phyloP scores from a whole-genome alignment of 2,888 invertebrate genomes.

The Flexamia atlantica region DNA sequence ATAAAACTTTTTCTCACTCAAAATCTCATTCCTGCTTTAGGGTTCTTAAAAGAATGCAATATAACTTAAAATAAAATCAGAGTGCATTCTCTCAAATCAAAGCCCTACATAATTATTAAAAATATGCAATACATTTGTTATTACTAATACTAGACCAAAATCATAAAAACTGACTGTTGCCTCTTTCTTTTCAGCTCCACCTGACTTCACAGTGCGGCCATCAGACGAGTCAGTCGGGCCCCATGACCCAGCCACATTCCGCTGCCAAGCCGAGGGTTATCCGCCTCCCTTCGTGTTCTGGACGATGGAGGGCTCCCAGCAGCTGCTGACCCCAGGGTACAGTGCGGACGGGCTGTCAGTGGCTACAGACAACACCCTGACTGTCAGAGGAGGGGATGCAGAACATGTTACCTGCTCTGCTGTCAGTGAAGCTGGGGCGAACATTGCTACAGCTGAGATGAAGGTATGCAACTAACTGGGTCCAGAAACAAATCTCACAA shows the following conservation, averaged over 20 bases:
- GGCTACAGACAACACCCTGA: slow-evolving; percentile 79
- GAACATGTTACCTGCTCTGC: slow-evolving; percentile 95
- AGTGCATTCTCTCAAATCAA: too few relatives aligned
- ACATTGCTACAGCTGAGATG: slow-evolving; percentile 90
- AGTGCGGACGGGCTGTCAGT: slow-evolving; percentile 79
- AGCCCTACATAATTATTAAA: too few relatives aligned
- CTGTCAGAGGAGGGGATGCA: slow-evolving; percentile 78
- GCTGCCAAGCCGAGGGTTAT: slow-evolving; percentile 93
- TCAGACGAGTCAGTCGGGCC: slow-evolving; percentile 92
- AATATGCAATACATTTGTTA: too few relatives aligned
- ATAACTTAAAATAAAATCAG: too few relatives aligned
- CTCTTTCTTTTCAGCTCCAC: slow-evolving; percentile 83
- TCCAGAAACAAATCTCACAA: too few relatives aligned
- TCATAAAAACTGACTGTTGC: not conserved
- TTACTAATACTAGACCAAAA: too few relatives aligned
- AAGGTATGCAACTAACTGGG: too few relatives aligned
- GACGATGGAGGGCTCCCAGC: slow-evolving; percentile 92
- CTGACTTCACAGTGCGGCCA: slow-evolving; percentile 90
- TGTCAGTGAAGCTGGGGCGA: slow-evolving; percentile 95
- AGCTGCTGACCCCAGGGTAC: slow-evolving; percentile 88
- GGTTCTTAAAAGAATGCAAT: too few relatives aligned
- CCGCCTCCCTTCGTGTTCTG: slow-evolving; percentile 96
- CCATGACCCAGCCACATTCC: slow-evolving; percentile 91
- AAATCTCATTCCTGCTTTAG: too few relatives aligned
- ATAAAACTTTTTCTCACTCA: too few relatives aligned